These are phyloP conservation scores for Halcyon chelicuti DNA, from an alignment of 2,797 vertebrate species.

Conservation along the genomic window DNA sequence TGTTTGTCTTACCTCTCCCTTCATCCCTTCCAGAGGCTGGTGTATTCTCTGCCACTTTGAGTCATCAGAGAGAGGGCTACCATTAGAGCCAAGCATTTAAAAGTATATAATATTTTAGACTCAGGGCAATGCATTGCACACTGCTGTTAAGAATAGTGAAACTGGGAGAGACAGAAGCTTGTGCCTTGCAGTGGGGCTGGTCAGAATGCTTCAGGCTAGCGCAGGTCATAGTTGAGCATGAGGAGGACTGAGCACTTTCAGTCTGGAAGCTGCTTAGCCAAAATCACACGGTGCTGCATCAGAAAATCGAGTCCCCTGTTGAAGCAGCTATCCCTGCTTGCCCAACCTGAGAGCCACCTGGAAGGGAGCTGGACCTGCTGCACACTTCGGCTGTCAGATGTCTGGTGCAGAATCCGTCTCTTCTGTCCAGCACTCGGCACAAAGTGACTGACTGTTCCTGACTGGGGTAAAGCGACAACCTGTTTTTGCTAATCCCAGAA, in stretches of 20 bases:
- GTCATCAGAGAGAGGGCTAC: background rate
- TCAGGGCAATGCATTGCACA: background rate
- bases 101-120: background rate
- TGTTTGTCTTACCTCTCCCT: background rate
- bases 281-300: background rate
- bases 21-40: background rate
- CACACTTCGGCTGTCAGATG: background rate
- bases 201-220: background rate
- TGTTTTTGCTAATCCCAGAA: constrained; percentile 55
- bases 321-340: background rate
- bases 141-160: background rate
- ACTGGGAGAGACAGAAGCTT: background rate
- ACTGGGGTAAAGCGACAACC: constrained; percentile 44
- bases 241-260: background rate
- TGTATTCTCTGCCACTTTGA: background rate
- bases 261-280: background rate
- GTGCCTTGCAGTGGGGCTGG: background rate
- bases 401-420: background rate
- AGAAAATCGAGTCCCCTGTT: background rate
- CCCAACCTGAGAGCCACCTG: constrained; percentile 9
- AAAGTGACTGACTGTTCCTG: background rate
- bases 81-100: background rate
- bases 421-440: background rate
- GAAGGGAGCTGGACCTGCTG: background rate
- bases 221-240: background rate